Evolutionary conservation across 2,797 vertebrate genomes (phyloP), one percentile per base, ranked within the genome.

Genomic region (Liparis tanakae): DNA sequence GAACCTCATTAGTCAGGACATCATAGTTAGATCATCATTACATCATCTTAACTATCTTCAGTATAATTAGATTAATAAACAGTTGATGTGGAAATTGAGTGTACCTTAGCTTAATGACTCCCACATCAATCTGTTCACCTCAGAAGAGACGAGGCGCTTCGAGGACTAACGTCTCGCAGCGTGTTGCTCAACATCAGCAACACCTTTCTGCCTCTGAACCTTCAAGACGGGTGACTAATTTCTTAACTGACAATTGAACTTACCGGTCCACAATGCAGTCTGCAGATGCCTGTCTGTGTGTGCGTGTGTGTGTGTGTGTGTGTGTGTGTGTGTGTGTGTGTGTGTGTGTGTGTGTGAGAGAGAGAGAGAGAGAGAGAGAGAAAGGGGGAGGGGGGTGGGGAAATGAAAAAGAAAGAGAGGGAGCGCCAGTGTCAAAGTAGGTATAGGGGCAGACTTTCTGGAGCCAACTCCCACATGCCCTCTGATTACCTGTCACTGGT

Each of bases 381-480:
- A n/a, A n/a, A n/a, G n/a, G 20, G 46, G 6, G 17, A 1, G 17
- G 3, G 46, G 7, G 46, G 44, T 18, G 18, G 50, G 10, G n/a
- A 3, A 25, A 22, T 6, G 30, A 39, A 65, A 53, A 60, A 59
- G 60, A 41, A 61, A 54, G 50, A 54, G 55, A 44, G 33, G 53
- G 39, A 67, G 71, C 78, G 62, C 25, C 48, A 13, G 62, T 70
- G 83, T 78, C 74, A 86, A 74, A 79, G 87, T 82, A 83, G 85
- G 84, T 89, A 86, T 79, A 85, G 80, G 85, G 84, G 85, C 78
- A 94, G 92, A 94, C 92, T 91, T 74, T 89, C 87, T 92, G 92
- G 92, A 93, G 93, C 92, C 92, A 3, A 68, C 76, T 86, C 88
- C 87, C 83, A 80, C 79, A 88, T 88, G 79, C 84, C 90, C 87